phyloP scores from a whole-genome alignment of 2,797 vertebrate genomes.

The Leptoclinus maculatus region DNA sequence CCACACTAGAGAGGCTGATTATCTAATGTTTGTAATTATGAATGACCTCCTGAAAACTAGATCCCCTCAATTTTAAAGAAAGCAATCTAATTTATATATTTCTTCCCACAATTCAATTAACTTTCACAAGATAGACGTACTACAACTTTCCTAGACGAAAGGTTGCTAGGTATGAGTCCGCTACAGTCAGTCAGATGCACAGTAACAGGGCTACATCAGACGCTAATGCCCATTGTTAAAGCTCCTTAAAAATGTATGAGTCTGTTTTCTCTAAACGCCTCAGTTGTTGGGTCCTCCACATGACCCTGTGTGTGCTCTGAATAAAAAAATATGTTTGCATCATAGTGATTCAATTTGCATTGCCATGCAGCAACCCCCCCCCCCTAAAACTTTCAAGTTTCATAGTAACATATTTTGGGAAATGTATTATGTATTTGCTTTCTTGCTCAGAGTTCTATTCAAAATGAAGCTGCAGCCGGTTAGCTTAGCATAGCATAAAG shows the following conservation, averaged over 20 bases:
- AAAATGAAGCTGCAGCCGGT: not conserved
- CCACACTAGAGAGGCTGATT: slow-evolving; percentile 4
- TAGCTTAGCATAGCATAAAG: not conserved
- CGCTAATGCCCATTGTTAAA: slow-evolving; percentile 49
- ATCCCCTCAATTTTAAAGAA: slow-evolving; percentile 13
- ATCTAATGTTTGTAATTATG: slow-evolving; percentile 28
- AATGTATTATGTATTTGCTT: not conserved
- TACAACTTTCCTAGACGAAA: slow-evolving; percentile 1
- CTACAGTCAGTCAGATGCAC: slow-evolving; percentile 21
- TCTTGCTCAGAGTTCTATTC: not conserved
- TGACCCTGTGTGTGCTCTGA: slow-evolving; percentile 19
- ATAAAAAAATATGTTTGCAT: slow-evolving; percentile 7
- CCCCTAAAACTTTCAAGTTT: not conserved
- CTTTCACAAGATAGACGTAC: not conserved
- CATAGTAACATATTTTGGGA: not conserved
- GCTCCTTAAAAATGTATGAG: slow-evolving; percentile 65
- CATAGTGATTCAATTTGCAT: slow-evolving; percentile 1
- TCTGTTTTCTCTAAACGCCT: slow-evolving; percentile 43
- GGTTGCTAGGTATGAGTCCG: slow-evolving; percentile 3
- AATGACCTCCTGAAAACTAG: slow-evolving; percentile 17
- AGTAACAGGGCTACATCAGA: slow-evolving; percentile 24
- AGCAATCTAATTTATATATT: not conserved
- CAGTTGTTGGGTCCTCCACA: slow-evolving; percentile 15
- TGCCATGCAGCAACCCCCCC: not conserved
- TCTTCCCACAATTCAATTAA: slow-evolving; percentile 24